A percentile compares a stretch with the other conserved stretches of the same genome.
Evolutionary conservation across 2,888 invertebrate genomes (phyloP).

Genomic region (Caenorhabditis zanzibari): DNA sequence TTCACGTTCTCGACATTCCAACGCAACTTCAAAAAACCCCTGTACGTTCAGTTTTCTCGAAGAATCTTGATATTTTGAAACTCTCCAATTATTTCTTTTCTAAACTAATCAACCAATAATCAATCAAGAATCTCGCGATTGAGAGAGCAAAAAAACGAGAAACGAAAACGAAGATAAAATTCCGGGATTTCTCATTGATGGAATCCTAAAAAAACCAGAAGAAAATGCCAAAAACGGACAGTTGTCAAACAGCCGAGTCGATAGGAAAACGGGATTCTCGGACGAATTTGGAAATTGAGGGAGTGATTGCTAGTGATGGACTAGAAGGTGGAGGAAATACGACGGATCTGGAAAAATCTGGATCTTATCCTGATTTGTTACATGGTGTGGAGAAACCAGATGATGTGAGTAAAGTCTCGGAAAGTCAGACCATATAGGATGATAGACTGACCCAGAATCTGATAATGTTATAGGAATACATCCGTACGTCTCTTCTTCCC

Average conservation of each 20-base stretch:
- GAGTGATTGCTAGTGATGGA: not conserved
- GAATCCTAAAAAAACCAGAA: not conserved
- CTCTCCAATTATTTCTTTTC: too few relatives aligned
- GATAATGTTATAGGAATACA: conserved; percentile 42
- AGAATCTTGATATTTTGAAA: too few relatives aligned
- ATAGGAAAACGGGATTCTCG: conserved; percentile 10
- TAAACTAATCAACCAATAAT: too few relatives aligned
- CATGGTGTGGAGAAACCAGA: not conserved
- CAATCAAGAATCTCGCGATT: not conserved
- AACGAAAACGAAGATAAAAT: not conserved
- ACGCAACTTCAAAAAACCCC: not conserved
- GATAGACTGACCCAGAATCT: too few relatives aligned
- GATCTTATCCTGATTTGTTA: conserved; percentile 1
- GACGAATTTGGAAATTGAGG: conserved; percentile 13
- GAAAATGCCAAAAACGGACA: conserved; percentile 3
- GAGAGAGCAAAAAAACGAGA: not conserved
- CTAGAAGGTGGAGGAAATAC: conserved; percentile 8
- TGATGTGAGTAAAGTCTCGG: conserved; percentile 15
- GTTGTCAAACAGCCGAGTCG: conserved; percentile 27
- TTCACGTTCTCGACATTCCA: not conserved
- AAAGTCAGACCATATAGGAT: not conserved
- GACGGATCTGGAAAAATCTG: conserved; percentile 13
- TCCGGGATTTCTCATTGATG: not conserved
- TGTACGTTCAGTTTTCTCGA: too few relatives aligned
- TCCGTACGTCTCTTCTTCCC: not conserved